Percentiles rank a stretch among this genome's conserved stretches.
Conservation (phyloP, 2,797 vertebrate genomes). For the Coracias cyanogaster region DNA sequence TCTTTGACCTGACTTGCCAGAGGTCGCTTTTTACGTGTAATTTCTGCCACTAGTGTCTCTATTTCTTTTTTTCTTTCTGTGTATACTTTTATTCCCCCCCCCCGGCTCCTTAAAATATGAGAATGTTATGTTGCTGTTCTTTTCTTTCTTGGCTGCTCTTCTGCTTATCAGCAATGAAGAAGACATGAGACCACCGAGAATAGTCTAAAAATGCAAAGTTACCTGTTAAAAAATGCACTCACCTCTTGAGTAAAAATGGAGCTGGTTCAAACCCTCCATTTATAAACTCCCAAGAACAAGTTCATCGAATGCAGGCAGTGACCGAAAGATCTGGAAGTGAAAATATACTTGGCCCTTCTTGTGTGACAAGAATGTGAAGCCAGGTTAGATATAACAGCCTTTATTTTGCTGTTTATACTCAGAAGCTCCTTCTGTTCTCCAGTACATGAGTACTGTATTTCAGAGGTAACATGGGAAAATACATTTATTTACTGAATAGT, state of each 20-base stretch:
- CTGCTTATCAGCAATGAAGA: neutral
- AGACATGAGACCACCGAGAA: neutral
- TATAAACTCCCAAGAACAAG: neutral
- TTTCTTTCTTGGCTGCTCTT: neutral
- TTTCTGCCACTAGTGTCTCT: neutral
- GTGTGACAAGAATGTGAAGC: rapidly evolving
- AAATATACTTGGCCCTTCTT: neutral
- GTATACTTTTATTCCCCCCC: neutral
- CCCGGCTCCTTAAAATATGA: neutral
- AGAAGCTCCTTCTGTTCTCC: neutral
- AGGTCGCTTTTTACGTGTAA: neutral
- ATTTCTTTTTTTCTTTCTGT: neutral
- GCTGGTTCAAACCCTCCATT: neutral
- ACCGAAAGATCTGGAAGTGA: neutral
- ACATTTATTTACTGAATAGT: neutral
- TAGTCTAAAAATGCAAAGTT: neutral
- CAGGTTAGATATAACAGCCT: neutral
- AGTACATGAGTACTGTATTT: neutral
- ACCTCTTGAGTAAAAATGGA: neutral
- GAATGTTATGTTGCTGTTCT: neutral
- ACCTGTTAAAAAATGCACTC: neutral
- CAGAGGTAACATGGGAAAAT: neutral
- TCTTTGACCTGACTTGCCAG: neutral
- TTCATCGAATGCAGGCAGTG: neutral
- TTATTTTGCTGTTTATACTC: neutral